Percentiles rank a stretch among this genome's conserved stretches.
Conservation (phyloP, 2,797 vertebrate genomes). For the Scolopax rusticola region DNA sequence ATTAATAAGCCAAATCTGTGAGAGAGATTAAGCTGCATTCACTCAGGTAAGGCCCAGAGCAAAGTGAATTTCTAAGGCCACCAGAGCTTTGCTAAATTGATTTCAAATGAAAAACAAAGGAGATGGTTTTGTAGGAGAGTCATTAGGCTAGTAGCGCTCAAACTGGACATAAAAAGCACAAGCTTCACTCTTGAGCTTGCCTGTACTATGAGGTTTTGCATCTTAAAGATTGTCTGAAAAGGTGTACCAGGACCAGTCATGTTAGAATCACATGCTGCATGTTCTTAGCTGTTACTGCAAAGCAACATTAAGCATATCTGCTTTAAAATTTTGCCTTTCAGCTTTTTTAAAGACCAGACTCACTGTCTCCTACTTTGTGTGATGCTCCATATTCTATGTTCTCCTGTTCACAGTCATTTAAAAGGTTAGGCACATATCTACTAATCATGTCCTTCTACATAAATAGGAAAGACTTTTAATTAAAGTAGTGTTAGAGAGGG, state of each 20-base stretch:
- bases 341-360: not conserved
- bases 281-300: not conserved
- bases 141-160: not conserved
- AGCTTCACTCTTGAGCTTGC: not conserved
- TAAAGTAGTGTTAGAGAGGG: not conserved
- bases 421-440: not conserved
- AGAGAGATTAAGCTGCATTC: not conserved
- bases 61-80: not conserved
- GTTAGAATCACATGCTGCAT: not conserved
- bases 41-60: not conserved
- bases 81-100: not conserved
- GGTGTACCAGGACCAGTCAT: not conserved
- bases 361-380: not conserved
- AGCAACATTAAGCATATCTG: not conserved
- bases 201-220: not conserved
- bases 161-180: not conserved
- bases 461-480: not conserved
- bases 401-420: not conserved
- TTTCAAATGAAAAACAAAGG: not conserved
- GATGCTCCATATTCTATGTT: not conserved
- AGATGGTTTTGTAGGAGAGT: not conserved
- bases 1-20: not conserved
- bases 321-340: not conserved
- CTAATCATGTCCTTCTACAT: not conserved
- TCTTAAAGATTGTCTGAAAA: not conserved